Evolutionary conservation across 2,113 vertebrate genomes (phyloP).

Genomic region (Chloropsis cyanopogon): DNA sequence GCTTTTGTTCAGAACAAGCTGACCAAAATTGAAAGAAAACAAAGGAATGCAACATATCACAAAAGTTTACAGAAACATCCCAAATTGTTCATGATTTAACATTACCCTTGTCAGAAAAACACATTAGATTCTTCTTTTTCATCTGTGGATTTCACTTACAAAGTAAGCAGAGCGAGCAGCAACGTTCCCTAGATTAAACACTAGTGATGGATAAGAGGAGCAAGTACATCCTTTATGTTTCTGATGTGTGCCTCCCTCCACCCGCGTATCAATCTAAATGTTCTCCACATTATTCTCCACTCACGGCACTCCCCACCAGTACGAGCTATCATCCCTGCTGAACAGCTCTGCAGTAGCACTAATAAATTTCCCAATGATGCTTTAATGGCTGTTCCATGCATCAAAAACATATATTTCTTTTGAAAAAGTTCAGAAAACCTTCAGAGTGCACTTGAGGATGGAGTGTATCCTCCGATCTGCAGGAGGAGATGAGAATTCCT

Average conservation of each 20-base stretch:
- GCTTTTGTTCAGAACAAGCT: conserved; percentile 56
- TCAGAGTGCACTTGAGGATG: background rate
- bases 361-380: conserved; percentile 68
- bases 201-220: conserved; percentile 63
- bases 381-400: conserved; percentile 62
- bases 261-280: conserved; percentile 58
- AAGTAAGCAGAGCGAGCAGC: conserved; percentile 44
- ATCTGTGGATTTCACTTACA: conserved; percentile 67
- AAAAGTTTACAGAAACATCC: conserved; percentile 59
- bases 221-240: conserved; percentile 64
- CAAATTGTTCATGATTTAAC: conserved; percentile 64
- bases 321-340: conserved; percentile 10
- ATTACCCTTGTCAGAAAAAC: conserved; percentile 61
- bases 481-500: background rate
- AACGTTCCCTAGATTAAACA: conserved; percentile 67
- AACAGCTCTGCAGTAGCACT: conserved; percentile 40
- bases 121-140: conserved; percentile 61
- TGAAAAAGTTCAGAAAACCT: conserved; percentile 17
- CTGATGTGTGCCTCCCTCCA: conserved; percentile 45
- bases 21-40: conserved; percentile 56
- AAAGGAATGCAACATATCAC: conserved; percentile 56
- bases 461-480: background rate
- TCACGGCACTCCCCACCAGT: conserved; percentile 44
- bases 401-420: conserved; percentile 53
- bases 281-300: conserved; percentile 49